These are phyloP conservation scores for Hippotragus niger DNA, from an alignment of 2,113 vertebrate genomes.

Conservation along the genomic window DNA sequence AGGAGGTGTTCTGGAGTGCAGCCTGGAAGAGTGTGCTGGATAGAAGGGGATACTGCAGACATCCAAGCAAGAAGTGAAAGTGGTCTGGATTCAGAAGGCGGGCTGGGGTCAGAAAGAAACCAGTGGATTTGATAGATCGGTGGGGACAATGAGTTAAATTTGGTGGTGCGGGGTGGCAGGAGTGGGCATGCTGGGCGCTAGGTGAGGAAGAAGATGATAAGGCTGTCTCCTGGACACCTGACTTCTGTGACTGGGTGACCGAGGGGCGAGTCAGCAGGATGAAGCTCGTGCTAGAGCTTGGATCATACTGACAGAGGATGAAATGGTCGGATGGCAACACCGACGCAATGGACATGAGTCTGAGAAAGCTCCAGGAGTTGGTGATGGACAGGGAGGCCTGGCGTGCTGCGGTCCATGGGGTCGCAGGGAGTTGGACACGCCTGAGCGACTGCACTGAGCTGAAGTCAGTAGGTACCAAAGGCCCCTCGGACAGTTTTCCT, in stretches of 20 bases:
- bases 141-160: background rate
- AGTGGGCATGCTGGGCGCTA: background rate
- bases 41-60: background rate
- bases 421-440: accelerated
- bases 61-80: background rate
- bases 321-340: background rate
- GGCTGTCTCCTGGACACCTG: background rate
- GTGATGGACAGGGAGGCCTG: background rate
- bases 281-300: background rate
- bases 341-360: accelerated
- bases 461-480: background rate
- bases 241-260: background rate
- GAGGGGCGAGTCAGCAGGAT: background rate
- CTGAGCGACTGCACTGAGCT: background rate
- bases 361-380: background rate
- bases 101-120: background rate
- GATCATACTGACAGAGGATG: background rate
- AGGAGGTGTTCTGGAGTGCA: accelerated
- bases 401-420: accelerated
- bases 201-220: background rate
- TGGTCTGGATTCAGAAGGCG: background rate
- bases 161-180: background rate
- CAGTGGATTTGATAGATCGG: background rate
- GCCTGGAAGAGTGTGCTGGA: background rate
- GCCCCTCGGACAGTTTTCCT: background rate